Evolutionary conservation across 1,140 invertebrate species (phyloP).

Genomic region (Temnothorax longispinosus): DNA sequence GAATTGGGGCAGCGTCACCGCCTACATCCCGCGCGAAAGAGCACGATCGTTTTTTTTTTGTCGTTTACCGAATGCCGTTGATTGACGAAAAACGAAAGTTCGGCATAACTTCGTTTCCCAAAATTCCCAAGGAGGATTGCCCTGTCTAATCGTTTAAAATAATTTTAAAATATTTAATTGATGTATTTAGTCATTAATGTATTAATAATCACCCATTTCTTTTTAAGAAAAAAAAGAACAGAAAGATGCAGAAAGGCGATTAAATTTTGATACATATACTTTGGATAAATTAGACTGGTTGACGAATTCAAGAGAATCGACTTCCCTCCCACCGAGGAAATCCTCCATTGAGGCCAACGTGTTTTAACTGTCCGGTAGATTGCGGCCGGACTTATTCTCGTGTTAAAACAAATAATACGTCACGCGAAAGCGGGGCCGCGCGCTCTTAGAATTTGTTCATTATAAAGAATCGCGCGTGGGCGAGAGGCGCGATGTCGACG

Average conservation of each 20-base stretch:
- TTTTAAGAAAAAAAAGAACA: too few species aligned
- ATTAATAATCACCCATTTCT: too few species aligned
- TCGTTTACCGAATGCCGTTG: neutral
- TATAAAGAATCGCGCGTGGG: constrained; percentile 50
- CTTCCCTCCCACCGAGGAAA: neutral
- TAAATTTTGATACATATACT: too few species aligned
- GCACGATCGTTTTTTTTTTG: neutral
- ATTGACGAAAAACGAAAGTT: neutral
- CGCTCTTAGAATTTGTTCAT: constrained; percentile 38
- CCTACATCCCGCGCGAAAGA: neutral
- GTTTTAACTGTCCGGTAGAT: neutral
- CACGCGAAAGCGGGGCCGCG: neutral
- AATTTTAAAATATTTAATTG: neutral
- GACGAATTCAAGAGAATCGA: neutral
- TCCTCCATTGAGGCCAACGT: neutral
- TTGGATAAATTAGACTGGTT: neutral
- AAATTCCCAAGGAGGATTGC: neutral
- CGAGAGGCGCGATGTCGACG: constrained; percentile 45
- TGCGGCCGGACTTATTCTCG: neutral
- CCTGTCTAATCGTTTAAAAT: neutral
- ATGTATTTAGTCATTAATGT: neutral
- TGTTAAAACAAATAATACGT: constrained; percentile 31
- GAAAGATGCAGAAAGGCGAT: too few species aligned
- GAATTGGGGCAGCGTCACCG: neutral
- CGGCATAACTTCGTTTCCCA: neutral